Evolutionary conservation across 2,797 vertebrate species (phyloP), one percentile per base, ranked within the genome.

Genomic region (Epinephelus malabaricus): DNA sequence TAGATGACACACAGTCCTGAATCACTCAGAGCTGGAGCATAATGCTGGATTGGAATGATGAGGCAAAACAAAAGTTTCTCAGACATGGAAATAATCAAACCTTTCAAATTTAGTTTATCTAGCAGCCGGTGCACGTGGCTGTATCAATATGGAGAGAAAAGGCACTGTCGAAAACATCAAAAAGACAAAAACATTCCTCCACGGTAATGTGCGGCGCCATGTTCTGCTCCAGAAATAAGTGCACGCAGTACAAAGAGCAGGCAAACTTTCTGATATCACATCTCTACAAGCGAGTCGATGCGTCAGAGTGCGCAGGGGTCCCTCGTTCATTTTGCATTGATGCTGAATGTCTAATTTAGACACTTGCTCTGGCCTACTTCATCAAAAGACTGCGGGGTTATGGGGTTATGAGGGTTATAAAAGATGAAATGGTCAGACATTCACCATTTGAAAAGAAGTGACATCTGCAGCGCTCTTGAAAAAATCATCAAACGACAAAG

Each of bases 351-450:
- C 66, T 80, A 60, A 80, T 88, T 73, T 50, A 62, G 62, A 66
- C 9, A 27, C 66, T 59, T 17, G 53, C 71, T 78, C 43, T 73
- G 73, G 73, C 61, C 73, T 50, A 63, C 53, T 68, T 82, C 73
- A 73, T 79, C 73, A 75, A 69, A 76, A 23, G 63, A 27, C 73
- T 46, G 70, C 61, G 19, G 53, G 73, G 67, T 78, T 51, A 53
- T 21, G 55, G 25, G 62, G 64, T 75, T 69, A 58, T 18, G 21
- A 45, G 58, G 54, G 21, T 72, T 46, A 67, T 60, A 23, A 73
- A 86, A 86, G 58, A 87, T 73, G 54, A 83, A 89, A 63, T 45
- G 40, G 50, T 76, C 73, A 60, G 70, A 87, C 18, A 25, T 63
- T 64, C 67, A 30, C 34, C 2, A 55, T 68, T 46, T 70, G 73